Conservation (phyloP, 2,888 invertebrate species). For the Ichneumoninae sp. region DNA sequence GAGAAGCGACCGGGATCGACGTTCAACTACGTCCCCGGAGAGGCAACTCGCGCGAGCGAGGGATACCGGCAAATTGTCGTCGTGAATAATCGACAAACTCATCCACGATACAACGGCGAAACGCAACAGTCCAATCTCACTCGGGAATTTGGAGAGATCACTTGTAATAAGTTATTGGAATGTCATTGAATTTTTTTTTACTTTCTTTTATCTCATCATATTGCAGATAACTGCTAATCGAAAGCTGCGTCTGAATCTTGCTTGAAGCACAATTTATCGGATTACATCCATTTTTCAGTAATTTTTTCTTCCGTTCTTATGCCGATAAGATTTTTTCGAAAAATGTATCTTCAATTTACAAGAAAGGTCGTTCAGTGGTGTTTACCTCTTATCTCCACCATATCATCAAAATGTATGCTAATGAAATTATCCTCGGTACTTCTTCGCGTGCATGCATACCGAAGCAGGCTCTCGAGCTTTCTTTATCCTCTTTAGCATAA, state of each 20-base stretch:
- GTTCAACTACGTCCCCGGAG: conserved; percentile 22
- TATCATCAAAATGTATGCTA: background rate
- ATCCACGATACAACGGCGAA: conserved; percentile 15
- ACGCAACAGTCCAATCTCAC: conserved; percentile 7
- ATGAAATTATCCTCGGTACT: conserved; percentile 1
- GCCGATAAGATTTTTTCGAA: background rate
- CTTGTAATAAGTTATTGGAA: background rate
- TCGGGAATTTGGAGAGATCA: background rate
- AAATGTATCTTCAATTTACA: background rate
- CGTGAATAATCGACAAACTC: conserved; percentile 27
- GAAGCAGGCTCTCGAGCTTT: background rate
- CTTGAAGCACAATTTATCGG: too few species aligned
- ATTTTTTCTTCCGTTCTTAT: background rate
- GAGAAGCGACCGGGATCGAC: conserved; percentile 32
- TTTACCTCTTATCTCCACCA: background rate
- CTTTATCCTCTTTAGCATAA: conserved; percentile 1
- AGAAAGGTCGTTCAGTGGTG: conserved; percentile 1
- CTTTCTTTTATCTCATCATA: too few species aligned
- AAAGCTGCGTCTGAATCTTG: too few species aligned
- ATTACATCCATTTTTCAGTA: background rate
- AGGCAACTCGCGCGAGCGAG: background rate
- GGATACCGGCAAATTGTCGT: conserved; percentile 14
- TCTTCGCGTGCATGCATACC: background rate
- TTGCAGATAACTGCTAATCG: too few species aligned
- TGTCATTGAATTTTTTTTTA: background rate